Base-by-base conservation (phyloP, 2,113 vertebrate species). In the Hirundichthys speculiger region DNA sequence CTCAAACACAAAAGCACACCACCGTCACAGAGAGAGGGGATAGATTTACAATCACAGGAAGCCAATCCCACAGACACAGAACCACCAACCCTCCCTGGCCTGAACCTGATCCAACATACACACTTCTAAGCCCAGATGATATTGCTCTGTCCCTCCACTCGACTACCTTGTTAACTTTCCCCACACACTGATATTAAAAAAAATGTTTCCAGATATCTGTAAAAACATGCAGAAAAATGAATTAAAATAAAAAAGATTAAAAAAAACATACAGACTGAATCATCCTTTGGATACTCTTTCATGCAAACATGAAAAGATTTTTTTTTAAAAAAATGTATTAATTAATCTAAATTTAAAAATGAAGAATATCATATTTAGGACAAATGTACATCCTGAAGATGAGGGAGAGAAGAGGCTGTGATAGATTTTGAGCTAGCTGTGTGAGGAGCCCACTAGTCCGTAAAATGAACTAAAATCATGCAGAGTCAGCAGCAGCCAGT, bases 11-110 rank as follows among this genome's bases (percentile, higher is more conserved):
- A 8, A 27, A 52, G 52, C 47, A 27, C 64, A 64, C 59, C 64
- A 54, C 55, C 54, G 67, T 63, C 55, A 70, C 70, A 75, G 68
- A 63, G 67, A 42, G 42, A 30, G 50, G 43, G 73, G 78, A 78
- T 80, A 82, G 45, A 72, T 78, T 86, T 79, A 89, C 85, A 89
- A 86, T 87, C 80, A 82, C 83, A 87, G 87, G 87, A 87, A 87
- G 76, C 79, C 87, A 57, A 79, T 75, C 82, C 82, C 82, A 74
- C 67, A 63, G 69, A 79, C 57, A 73, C 52, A 63, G 53, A 81
- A 53, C 72, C 68, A 45, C 62, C 66, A 50, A 58, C 14, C 60
- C 69, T 60, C 79, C 60, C 67, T 54, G 61, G 51, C 69, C 82
- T 87, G 83, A 87, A 76, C 59, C 58, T 38, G 46, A 72, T 85